These are phyloP conservation scores for Hormiphora californensis DNA, from an alignment of 37 sponge, comb jelly and placozoan genomes.

Conservation along the genomic window DNA sequence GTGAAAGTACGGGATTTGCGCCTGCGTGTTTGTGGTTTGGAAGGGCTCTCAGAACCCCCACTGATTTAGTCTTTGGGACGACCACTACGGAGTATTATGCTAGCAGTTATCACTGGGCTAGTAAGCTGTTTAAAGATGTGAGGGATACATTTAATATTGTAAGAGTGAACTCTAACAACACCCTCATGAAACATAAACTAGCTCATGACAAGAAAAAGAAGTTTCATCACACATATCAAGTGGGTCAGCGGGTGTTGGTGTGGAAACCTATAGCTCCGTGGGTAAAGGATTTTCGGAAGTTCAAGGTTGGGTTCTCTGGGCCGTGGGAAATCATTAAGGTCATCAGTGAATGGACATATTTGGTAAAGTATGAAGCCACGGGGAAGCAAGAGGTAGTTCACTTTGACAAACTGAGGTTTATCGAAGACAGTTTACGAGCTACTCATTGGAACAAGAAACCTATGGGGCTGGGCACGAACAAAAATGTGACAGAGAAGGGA, in stretches of 20 bases:
- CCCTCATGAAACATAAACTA: neutral
- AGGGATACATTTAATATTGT: slow-evolving; percentile 5
- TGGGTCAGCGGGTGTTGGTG: neutral
- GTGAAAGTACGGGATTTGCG: neutral
- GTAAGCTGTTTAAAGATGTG: neutral
- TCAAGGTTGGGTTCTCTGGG: slow-evolving; percentile 1
- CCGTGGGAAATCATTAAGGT: neutral
- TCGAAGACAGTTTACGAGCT: too few relatives aligned
- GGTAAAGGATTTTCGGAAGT: slow-evolving; percentile 6
- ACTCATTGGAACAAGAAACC: too few relatives aligned
- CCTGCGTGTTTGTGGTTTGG: neutral
- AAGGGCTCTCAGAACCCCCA: neutral
- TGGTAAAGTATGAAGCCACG: neutral
- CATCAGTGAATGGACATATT: neutral
- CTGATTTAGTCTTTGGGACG: neutral
- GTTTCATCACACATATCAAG: neutral
- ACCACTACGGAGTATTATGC: neutral
- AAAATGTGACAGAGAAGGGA: too few relatives aligned
- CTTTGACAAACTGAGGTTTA: neutral
- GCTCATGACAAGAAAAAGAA: neutral
- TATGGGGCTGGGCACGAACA: too few relatives aligned
- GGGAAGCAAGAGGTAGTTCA: neutral
- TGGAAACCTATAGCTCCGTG: slow-evolving; percentile 9
- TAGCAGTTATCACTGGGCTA: neutral
- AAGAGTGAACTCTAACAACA: neutral